phyloP scores from a whole-genome alignment of 1,140 invertebrate genomes.

The Drosophila kohkoa region DNA sequence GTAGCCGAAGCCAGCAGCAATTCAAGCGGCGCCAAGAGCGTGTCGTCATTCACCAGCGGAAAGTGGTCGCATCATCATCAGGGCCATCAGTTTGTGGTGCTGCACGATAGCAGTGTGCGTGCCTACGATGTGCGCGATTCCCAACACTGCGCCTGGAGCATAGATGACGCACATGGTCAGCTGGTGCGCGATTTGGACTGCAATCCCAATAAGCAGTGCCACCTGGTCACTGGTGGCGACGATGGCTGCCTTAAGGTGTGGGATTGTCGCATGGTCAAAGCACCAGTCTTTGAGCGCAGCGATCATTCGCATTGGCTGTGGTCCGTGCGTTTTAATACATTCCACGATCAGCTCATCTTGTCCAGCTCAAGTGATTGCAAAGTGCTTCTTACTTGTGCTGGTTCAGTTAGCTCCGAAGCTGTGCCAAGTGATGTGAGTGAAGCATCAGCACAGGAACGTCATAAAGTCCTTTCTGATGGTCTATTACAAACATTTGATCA shows the following conservation, averaged over 20 bases:
- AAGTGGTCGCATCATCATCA: conserved; percentile 98
- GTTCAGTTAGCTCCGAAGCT: conserved; percentile 93
- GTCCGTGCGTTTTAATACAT: conserved; percentile 97
- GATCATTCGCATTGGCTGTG: conserved; percentile 99
- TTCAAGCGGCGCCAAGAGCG: conserved; percentile 85
- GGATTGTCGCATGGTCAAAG: conserved; percentile 94
- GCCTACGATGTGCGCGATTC: conserved; percentile 94
- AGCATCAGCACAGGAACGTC: conserved; percentile 87
- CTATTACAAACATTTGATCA: conserved; percentile 95
- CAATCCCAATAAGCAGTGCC: conserved; percentile 98
- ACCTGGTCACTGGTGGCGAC: conserved; percentile 96
- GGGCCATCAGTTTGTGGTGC: conserved; percentile 91
- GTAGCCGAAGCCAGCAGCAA: conserved; percentile 75
- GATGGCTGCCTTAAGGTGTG: conserved; percentile 98
- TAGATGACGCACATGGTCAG: conserved; percentile 95
- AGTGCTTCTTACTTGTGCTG: conserved; percentile 94
- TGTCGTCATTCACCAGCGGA: conserved; percentile 91
- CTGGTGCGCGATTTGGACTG: conserved; percentile 96
- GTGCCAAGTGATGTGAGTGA: conserved; percentile 32
- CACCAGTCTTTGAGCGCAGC: conserved; percentile 92
- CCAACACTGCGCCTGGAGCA: conserved; percentile 91
- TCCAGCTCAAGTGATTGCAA: conserved; percentile 97
- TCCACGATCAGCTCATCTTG: conserved; percentile 98
- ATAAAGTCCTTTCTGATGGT: conserved; percentile 85
- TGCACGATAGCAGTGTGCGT: conserved; percentile 93